A percentile compares a stretch with the other conserved stretches of the same genome.
These are phyloP conservation scores for Elmis aenea DNA, from an alignment of 2,888 invertebrate species.

Conservation along the genomic window DNA sequence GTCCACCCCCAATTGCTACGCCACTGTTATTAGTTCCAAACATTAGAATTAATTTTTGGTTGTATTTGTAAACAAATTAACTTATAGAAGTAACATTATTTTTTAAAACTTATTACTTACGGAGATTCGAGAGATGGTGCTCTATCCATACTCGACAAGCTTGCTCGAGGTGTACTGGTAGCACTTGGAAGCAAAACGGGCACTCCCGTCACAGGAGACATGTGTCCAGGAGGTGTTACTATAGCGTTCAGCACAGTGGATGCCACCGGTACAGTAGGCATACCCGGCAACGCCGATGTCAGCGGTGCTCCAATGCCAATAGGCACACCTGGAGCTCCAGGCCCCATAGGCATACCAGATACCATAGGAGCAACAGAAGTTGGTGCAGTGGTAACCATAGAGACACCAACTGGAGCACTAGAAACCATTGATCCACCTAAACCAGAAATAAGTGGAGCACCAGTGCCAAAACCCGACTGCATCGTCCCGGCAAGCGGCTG, in stretches of 20 bases:
- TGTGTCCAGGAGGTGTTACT: conserved; percentile 4
- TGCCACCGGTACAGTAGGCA: conserved; percentile 4
- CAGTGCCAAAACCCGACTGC: no score
- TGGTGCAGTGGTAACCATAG: conserved; percentile 1
- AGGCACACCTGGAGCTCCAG: conserved; percentile 30
- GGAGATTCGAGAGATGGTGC: conserved; percentile 45
- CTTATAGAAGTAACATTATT: no score
- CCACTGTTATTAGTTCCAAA: no score
- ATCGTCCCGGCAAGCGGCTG: conserved; percentile 7
- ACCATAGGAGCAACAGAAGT: conserved; percentile 5
- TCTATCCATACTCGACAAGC: conserved; percentile 45
- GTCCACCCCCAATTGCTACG: no score
- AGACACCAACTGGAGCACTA: conserved; percentile 4
- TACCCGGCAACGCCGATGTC: conserved; percentile 4
- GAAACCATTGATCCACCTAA: conserved; percentile 2
- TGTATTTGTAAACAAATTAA: not conserved
- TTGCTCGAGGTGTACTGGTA: conserved; percentile 43
- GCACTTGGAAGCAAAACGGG: conserved; percentile 32
- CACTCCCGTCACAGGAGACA: conserved; percentile 5
- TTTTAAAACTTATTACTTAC: conserved; percentile 35
- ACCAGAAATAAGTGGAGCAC: conserved; percentile 12
- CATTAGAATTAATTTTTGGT: conserved; percentile 3
- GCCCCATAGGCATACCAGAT: conserved; percentile 30
- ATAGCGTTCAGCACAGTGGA: no score
- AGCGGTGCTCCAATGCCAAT: conserved; percentile 15